Base-by-base conservation (phyloP, 2,113 vertebrate species). In the Oreotrochilus melanogaster region DNA sequence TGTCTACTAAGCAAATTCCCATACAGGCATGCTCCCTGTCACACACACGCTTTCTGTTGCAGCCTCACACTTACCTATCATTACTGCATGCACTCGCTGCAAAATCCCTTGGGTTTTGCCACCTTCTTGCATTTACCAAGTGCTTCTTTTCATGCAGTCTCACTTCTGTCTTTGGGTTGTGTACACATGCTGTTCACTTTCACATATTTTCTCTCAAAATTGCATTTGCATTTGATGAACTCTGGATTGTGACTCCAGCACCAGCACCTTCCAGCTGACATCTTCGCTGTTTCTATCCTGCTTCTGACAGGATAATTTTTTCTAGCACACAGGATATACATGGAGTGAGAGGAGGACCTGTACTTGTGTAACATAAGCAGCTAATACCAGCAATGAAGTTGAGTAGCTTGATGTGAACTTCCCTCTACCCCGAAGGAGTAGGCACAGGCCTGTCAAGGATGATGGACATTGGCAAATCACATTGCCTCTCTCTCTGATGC, bases 201-300 rank as follows among this genome's bases (percentile, higher is more conserved):
- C 58, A 76, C 43, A 7, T 51, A 85, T 80, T 81, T 94, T 81
- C 57, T 57, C 45, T 84, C 53, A 67, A 51, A 87, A 78, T 89
- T 67, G 47, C 16, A 8, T 79, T 67, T 35, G 53, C 58, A 8
- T 79, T 67, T 35, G 53, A 54, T 30, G 43, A 88, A 82, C 78
- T 72, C 72, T 70, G 61, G 60, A 71, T 57, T 53, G 61, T 72
- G 65, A 92, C 88, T 78, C 84, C 56, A 67, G 54, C 58, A 80
- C 10, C 50, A 67, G 79, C 75, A 74, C 79, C 89, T 95, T 93
- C 43, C 70, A 90, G 84, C 73, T 83, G 92, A 93, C 47, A 84
- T 89, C 79, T 30, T 57, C 43, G 47, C 74, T 86, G 5, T 78
- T 93, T 88, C 93, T 94, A n/a, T n/a, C n/a, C 39, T 39, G 39